These are phyloP conservation scores for Hemibagrus guttatus DNA, from an alignment of 2,797 vertebrate genomes.

Conservation along the genomic window DNA sequence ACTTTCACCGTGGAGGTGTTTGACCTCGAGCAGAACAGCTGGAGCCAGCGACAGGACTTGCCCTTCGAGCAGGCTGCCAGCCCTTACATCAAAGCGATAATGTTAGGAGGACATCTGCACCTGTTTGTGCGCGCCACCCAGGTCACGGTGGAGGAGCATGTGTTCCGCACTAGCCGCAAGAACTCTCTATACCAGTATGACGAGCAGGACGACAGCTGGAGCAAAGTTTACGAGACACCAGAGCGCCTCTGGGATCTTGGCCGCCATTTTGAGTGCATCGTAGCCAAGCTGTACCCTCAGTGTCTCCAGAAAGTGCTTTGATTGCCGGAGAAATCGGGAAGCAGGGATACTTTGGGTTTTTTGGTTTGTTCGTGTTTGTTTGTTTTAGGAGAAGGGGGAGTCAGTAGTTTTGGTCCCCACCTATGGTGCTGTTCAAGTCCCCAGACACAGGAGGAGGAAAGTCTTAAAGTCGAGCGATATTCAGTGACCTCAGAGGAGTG, in stretches of 20 bases:
- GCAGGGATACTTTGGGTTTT: constrained; percentile 30
- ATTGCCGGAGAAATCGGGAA: constrained; percentile 56
- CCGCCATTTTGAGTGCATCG: constrained; percentile 98
- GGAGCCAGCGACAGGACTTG: constrained; percentile 90
- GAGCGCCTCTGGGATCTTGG: constrained; percentile 98
- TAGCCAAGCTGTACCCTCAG: constrained; percentile 98
- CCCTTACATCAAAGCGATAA: constrained; percentile 94
- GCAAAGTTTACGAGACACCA: constrained; percentile 94
- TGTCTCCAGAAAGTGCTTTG: constrained; percentile 99
- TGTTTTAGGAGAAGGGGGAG: constrained; percentile 60
- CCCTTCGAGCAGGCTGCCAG: constrained; percentile 97
- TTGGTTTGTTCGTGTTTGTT: constrained; percentile 43
- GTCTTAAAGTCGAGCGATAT: constrained; percentile 60
- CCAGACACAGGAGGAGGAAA: constrained; percentile 62
- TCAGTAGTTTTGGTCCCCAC: constrained; percentile 68
- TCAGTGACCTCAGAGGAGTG: constrained; percentile 77
- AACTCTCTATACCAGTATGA: constrained; percentile 97
- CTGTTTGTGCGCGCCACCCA: constrained; percentile 97
- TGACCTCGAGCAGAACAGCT: constrained; percentile 90
- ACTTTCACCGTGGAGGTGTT: constrained; percentile 97
- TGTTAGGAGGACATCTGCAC: constrained; percentile 90
- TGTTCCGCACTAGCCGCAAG: constrained; percentile 99
- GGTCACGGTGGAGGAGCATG: constrained; percentile 96
- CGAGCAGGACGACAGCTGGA: constrained; percentile 87
- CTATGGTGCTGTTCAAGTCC: constrained; percentile 83